A percentile compares a stretch with the other conserved stretches of the same genome.
Conservation (phyloP, 2,797 vertebrate species). For the Eulemur coronatus region DNA sequence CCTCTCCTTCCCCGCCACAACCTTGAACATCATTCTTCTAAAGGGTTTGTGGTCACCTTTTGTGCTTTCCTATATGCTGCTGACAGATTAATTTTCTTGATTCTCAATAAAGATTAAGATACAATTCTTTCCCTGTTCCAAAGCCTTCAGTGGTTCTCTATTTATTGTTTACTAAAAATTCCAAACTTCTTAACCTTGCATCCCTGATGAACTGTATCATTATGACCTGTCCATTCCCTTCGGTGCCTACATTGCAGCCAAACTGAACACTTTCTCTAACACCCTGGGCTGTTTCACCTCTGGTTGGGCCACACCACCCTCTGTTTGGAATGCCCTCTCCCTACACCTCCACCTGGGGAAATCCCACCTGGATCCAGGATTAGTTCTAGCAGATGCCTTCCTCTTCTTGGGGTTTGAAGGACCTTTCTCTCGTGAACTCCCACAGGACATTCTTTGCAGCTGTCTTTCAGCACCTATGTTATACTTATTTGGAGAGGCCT, state of each 20-base stretch:
- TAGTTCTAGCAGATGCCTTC: neutral
- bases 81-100: constrained; percentile 27
- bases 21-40: neutral
- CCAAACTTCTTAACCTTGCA: neutral
- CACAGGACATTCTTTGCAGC: neutral
- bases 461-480: neutral
- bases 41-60: neutral
- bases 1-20: neutral
- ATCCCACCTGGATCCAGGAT: neutral
- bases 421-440: neutral
- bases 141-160: neutral
- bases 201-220: neutral
- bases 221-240: neutral
- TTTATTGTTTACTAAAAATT: neutral
- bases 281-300: neutral
- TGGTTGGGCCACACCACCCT: neutral
- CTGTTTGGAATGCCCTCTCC: neutral
- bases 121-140: neutral
- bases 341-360: neutral
- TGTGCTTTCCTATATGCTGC: neutral
- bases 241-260: neutral
- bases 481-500: neutral
- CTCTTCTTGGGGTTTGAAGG: neutral
- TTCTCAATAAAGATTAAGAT: constrained; percentile 5
- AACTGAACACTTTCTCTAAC: neutral